Evolutionary conservation across 2,888 invertebrate species (phyloP).

Genomic region (Oscheius sp.): DNA sequence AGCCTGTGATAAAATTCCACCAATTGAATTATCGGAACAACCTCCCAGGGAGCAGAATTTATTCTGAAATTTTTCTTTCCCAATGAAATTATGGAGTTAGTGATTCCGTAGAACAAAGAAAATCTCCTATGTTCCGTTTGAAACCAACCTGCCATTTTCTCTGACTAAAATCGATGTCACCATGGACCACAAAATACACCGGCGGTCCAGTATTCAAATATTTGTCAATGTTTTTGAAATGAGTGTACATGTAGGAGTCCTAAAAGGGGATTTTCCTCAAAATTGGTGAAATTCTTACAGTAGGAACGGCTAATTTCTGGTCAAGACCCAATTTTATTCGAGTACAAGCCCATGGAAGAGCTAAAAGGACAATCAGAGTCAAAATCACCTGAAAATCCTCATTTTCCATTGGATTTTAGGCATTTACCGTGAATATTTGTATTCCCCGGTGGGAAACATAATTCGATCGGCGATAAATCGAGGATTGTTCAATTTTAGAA

Average conservation of each 20-base stretch:
- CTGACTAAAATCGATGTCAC: conserved; percentile 49
- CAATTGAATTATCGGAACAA: conserved; percentile 51
- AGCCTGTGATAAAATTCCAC: conserved; percentile 51
- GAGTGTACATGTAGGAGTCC: conserved; percentile 91
- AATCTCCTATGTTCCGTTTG: background rate
- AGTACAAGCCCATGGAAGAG: conserved; percentile 88
- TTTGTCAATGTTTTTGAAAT: conserved; percentile 85
- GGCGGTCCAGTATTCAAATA: conserved; percentile 92
- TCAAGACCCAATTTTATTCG: conserved; percentile 87
- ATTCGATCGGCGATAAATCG: background rate
- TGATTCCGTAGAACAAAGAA: background rate
- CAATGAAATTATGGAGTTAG: background rate
- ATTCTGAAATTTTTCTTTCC: conserved; percentile 37
- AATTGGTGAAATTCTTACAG: conserved; percentile 74
- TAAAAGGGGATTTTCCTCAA: conserved; percentile 72
- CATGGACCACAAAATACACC: conserved; percentile 89
- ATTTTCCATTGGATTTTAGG: background rate
- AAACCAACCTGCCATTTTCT: conserved; percentile 27
- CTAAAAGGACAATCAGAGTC: conserved; percentile 93
- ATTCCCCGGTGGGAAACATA: background rate
- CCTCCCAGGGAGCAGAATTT: conserved; percentile 55
- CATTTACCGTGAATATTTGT: conserved; percentile 13
- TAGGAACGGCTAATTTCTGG: conserved; percentile 95
- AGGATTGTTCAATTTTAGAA: background rate
- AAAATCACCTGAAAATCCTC: conserved; percentile 79